These are phyloP conservation scores for Chelonia mydas DNA, from an alignment of 2,797 vertebrate species.

Conservation along the genomic window DNA sequence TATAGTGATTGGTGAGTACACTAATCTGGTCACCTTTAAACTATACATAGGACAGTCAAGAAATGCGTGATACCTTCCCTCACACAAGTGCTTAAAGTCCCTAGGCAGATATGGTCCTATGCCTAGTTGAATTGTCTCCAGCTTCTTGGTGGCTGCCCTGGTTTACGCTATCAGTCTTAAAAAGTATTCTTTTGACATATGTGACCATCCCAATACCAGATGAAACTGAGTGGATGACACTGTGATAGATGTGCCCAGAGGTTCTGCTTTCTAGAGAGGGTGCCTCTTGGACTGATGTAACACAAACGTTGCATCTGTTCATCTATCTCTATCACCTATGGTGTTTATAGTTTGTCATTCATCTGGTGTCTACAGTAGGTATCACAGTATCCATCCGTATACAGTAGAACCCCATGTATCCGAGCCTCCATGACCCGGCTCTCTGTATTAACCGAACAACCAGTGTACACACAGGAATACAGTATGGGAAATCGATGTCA, in stretches of 20 bases:
- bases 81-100: neutral
- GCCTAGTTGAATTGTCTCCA: neutral
- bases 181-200: neutral
- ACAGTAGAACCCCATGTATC: neutral
- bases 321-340: neutral
- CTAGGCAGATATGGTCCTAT: neutral
- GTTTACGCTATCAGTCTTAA: fast-evolving
- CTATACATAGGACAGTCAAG: neutral
- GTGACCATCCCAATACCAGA: neutral
- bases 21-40: neutral
- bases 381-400: neutral
- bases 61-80: neutral
- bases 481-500: neutral
- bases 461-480: neutral
- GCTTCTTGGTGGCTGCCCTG: neutral
- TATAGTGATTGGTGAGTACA: neutral
- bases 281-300: fast-evolving
- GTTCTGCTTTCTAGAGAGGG: neutral
- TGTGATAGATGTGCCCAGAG: neutral
- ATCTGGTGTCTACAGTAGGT: fast-evolving
- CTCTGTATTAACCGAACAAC: neutral
- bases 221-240: neutral
- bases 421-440: neutral
- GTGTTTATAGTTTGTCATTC: neutral
- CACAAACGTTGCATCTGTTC: fast-evolving